Base-by-base conservation (phyloP, 2,888 invertebrate species). In the Scaptomyza reducta region DNA sequence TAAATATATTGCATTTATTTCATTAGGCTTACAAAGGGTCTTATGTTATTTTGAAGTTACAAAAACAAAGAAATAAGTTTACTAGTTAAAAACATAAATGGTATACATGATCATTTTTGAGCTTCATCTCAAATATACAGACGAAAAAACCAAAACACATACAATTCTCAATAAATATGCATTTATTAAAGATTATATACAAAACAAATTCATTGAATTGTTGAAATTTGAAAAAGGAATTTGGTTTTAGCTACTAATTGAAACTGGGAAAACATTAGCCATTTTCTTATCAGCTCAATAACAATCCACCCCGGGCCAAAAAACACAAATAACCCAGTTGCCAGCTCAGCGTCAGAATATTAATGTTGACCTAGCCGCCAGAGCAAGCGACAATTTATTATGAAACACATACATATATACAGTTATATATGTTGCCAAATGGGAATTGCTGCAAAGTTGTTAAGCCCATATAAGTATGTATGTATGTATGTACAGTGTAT, bases 301-400 rank as follows among this genome's bases (percentile, higher is more conserved):
- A 60, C 54, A 50, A 42, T 59, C 57, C 44, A 27, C 25, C 11
- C 10, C n/a, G 45, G 62, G 53, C 16, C 45, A 56, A 29, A 9
- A 35, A 6, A 35, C 35, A n/a, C 4, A 35, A 13, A n/a, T n/a
- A 35, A 35, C 35, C 14, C 40, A 40, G 58, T 33, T 59, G 70
- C 46, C 42, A 56, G 29, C 22, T 50, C 33, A 55, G 31, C 55
- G 10, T 27, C 40, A 38, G 31, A 62, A 58, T 55, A 50, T 50
- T 44, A 18, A 35, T 51, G 79, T 60, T 78, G 79, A 74, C 71
- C 76, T 47, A 75, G 55, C 79, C 55, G 46, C 62, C 42, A 61
- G 62, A 64, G 74, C 57, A 25, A 16, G 45, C 6, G 40, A 53
- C 45, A 79, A 79, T 72, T 65, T 75, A 75, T 71, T 71, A 75